These are phyloP conservation scores for Taeniopygia guttata DNA, from an alignment of 2,797 vertebrate species.

Conservation along the genomic window DNA sequence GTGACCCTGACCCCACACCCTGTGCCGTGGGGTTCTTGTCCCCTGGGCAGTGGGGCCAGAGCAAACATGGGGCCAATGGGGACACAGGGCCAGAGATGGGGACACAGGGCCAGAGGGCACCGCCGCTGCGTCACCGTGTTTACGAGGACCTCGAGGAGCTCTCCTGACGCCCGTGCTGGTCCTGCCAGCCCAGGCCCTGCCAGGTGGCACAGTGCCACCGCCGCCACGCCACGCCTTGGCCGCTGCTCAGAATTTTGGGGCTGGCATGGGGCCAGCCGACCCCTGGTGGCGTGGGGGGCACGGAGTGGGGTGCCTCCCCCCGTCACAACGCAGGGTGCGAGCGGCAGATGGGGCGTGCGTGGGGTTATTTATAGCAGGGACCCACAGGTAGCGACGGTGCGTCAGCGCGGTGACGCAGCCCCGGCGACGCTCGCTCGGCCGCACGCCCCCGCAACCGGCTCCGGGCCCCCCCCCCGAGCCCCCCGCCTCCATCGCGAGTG, in stretches of 20 bases:
- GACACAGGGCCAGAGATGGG: not conserved
- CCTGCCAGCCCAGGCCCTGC: not conserved
- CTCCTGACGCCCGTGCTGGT: not conserved
- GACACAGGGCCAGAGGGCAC: not conserved
- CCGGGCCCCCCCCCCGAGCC: not conserved
- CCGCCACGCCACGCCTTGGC: not conserved
- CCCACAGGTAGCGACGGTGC: constrained; percentile 55
- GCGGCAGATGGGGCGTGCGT: not conserved
- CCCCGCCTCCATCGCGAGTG: not conserved
- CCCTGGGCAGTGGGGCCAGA: not conserved
- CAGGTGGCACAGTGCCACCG: not conserved
- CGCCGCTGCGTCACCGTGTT: not conserved
- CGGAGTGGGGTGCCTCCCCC: not conserved
- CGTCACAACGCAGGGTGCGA: accelerated
- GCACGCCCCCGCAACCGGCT: not conserved
- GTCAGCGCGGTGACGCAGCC: constrained; percentile 23
- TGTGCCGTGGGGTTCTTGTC: accelerated
- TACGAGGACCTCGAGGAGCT: constrained; percentile 13
- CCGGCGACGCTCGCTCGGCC: not conserved
- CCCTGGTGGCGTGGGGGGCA: not conserved
- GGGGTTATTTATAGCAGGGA: constrained; percentile 23
- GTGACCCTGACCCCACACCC: not conserved
- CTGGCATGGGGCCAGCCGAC: not conserved
- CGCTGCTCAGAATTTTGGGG: not conserved
- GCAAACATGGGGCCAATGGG: not conserved